These are phyloP conservation scores for Porphyrio hochstetteri DNA, from an alignment of 2,113 vertebrate genomes.

Conservation along the genomic window DNA sequence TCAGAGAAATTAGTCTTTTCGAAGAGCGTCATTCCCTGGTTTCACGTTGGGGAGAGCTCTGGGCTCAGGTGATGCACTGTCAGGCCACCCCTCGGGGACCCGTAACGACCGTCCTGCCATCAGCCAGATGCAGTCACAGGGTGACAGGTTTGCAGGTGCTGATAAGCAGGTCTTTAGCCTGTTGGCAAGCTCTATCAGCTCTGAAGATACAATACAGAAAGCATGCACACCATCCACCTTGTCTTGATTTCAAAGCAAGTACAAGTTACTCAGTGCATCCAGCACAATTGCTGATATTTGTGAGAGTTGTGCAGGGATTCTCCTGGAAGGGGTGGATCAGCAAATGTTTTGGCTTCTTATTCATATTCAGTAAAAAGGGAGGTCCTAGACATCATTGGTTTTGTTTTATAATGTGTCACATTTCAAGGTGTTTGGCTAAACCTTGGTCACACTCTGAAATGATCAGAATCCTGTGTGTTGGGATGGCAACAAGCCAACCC, in stretches of 20 bases:
- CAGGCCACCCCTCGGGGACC: not conserved
- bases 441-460: not conserved
- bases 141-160: not conserved
- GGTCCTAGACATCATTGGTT: not conserved
- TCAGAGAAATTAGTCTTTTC: not conserved
- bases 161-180: not conserved
- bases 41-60: not conserved
- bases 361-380: not conserved
- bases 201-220: not conserved
- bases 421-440: not conserved
- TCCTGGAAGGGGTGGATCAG: not conserved
- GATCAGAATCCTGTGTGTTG: not conserved
- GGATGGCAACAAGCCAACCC: not conserved
- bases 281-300: not conserved
- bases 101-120: not conserved
- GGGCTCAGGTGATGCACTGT: not conserved
- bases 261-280: not conserved
- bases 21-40: not conserved
- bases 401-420: not conserved
- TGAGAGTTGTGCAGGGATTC: not conserved
- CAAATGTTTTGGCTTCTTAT: not conserved
- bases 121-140: not conserved
- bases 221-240: not conserved
- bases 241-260: not conserved
- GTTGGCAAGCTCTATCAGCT: not conserved